A percentile compares a stretch with the other conserved stretches of the same genome.
These are phyloP conservation scores for Microplitis deprimator DNA, from an alignment of 2,888 invertebrate species.

Conservation along the genomic window DNA sequence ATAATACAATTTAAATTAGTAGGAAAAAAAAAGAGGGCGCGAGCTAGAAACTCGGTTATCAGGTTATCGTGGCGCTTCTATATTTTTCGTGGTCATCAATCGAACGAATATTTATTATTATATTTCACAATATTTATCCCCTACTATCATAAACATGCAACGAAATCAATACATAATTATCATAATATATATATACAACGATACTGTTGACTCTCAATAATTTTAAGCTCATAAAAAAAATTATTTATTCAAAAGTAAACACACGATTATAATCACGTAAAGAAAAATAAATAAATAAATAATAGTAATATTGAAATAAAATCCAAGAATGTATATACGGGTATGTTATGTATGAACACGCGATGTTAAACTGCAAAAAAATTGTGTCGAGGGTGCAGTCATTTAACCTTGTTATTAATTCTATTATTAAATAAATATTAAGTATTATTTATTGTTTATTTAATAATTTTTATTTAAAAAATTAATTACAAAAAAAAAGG, in stretches of 20 bases:
- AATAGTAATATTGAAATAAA: constrained; percentile 25
- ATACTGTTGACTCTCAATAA: no score
- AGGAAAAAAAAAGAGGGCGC: constrained; percentile 18
- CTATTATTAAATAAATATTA: constrained; percentile 3
- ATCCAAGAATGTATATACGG: constrained; percentile 28
- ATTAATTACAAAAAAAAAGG: no score
- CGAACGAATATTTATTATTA: constrained; percentile 4
- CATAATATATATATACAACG: no score
- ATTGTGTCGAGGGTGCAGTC: constrained; percentile 43
- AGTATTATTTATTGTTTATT: constrained; percentile 34
- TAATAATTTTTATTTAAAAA: constrained; percentile 3
- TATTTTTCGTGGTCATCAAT: constrained; percentile 26
- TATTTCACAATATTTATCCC: not conserved
- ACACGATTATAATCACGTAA: not conserved
- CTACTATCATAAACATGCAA: not conserved
- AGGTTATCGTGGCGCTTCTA: constrained; percentile 34
- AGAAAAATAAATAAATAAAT: constrained; percentile 19
- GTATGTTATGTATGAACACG: constrained; percentile 30
- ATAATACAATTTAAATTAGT: not conserved
- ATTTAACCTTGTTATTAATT: constrained; percentile 20
- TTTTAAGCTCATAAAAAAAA: not conserved
- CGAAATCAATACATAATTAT: not conserved
- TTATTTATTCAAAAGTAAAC: not conserved
- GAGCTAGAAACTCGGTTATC: constrained; percentile 44
- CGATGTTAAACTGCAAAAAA: constrained; percentile 39